phyloP scores from a whole-genome alignment of 2,113 vertebrate species.

The Cynoglossus semilaevis region DNA sequence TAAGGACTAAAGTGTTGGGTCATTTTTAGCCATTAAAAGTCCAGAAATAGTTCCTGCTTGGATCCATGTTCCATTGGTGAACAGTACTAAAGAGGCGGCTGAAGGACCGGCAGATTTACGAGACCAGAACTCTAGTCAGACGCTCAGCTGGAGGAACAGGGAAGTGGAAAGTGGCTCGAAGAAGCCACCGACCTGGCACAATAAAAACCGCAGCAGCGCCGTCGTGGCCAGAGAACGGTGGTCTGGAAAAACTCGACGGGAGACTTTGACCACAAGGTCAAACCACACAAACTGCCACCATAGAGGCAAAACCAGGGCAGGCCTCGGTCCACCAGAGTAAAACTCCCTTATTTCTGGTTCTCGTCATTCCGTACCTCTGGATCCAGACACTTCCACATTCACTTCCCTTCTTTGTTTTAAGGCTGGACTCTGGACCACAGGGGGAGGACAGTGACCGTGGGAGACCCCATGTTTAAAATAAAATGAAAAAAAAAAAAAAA shows the following conservation, averaged over 20 bases:
- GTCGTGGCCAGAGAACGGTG: slow-evolving; percentile 12
- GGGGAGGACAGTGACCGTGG: too few relatives aligned
- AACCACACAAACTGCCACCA: slow-evolving; percentile 27
- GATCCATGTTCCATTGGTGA: slow-evolving; percentile 7
- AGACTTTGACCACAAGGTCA: slow-evolving; percentile 14
- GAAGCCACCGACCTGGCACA: slow-evolving; percentile 16
- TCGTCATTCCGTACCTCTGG: too few relatives aligned
- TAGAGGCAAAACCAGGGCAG: slow-evolving; percentile 32
- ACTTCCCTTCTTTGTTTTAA: slow-evolving; percentile 25
- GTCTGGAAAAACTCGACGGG: slow-evolving; percentile 29
- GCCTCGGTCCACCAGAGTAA: slow-evolving; percentile 21
- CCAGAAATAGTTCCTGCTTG: slow-evolving; percentile 16
- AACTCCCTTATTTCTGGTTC: too few relatives aligned
- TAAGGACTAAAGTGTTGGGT: slow-evolving; percentile 49
- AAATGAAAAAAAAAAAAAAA: too few relatives aligned
- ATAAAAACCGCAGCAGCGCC: slow-evolving; percentile 6
- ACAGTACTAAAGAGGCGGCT: slow-evolving; percentile 30
- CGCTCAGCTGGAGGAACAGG: slow-evolving; percentile 30
- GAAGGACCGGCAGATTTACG: slow-evolving; percentile 59
- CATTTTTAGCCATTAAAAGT: slow-evolving; percentile 37
- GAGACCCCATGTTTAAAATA: too few relatives aligned
- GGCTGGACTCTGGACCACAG: not conserved
- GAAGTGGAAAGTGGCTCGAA: slow-evolving; percentile 16
- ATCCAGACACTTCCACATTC: slow-evolving; percentile 13
- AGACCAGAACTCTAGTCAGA: slow-evolving; percentile 15